A percentile compares a stretch with the other conserved stretches of the same genome.
phyloP scores from a whole-genome alignment of 2,113 vertebrate species.

The Antidorcas marsupialis region DNA sequence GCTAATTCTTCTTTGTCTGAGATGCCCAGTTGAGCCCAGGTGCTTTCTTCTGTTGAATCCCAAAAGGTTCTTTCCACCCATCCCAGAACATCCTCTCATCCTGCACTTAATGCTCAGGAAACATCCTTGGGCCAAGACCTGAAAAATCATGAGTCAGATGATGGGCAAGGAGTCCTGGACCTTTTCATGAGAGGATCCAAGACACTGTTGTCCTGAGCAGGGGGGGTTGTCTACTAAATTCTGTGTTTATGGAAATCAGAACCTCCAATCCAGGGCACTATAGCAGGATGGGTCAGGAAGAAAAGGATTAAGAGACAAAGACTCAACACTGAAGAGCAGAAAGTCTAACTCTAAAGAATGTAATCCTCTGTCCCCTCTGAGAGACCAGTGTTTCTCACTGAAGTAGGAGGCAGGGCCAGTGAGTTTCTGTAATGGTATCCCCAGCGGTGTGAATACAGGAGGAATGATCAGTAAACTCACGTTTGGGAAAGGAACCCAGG shows the following conservation, averaged over 20 bases:
- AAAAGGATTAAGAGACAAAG: not conserved
- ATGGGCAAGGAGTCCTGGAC: not conserved
- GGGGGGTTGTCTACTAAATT: not conserved
- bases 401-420: not conserved
- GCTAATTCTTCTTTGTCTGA: not conserved
- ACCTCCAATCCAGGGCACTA: not conserved
- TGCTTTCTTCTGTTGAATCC: not conserved
- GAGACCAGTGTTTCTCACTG: not conserved
- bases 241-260: not conserved
- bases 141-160: not conserved
- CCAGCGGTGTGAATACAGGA: slow-evolving; percentile 44
- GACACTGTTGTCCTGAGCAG: not conserved
- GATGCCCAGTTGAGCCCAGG: not conserved
- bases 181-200: not conserved
- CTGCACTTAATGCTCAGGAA: not conserved
- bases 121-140: not conserved
- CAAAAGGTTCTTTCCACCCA: not conserved
- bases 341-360: not conserved
- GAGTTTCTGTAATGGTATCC: slow-evolving; percentile 45
- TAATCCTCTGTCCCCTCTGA: not conserved
- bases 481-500: slow-evolving; percentile 52
- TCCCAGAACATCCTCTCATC: not conserved
- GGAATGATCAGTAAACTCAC: not conserved
- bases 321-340: not conserved
- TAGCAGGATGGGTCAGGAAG: not conserved